A percentile compares a stretch with the other conserved stretches of the same genome.
phyloP scores from a whole-genome alignment of 2,888 invertebrate genomes.

The Drosophila buzzatii region DNA sequence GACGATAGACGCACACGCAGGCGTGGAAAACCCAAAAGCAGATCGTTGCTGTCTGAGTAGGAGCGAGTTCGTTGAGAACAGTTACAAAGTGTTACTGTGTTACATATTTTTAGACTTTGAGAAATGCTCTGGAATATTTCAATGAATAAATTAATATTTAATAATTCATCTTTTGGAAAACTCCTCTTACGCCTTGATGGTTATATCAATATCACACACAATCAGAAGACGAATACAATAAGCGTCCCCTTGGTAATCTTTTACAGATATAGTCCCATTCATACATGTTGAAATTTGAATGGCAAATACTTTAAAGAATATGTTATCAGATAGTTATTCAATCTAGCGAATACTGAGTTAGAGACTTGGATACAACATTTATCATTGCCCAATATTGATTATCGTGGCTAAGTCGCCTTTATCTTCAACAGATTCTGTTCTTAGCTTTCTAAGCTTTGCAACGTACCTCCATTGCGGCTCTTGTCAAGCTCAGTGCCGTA shows the following conservation, averaged over 20 bases:
- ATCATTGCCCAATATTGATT: neutral
- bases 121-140: too few species aligned
- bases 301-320: too few species aligned
- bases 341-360: neutral
- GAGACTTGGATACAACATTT: neutral
- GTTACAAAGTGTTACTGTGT: too few species aligned
- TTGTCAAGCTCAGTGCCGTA: slow-evolving; percentile 82
- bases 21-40: too few species aligned
- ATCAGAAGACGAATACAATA: neutral
- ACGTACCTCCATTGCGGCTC: slow-evolving; percentile 80
- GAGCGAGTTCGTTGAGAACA: too few species aligned
- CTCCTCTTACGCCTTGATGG: too few species aligned
- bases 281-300: neutral
- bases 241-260: neutral
- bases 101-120: too few species aligned
- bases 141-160: too few species aligned
- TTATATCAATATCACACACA: too few species aligned
- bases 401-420: accelerated
- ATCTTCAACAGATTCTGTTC: neutral
- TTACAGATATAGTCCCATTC: neutral
- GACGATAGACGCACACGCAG: too few species aligned
- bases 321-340: neutral
- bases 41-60: too few species aligned
- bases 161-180: too few species aligned
- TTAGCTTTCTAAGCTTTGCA: neutral